Percentiles rank a stretch among this genome's conserved stretches.
These are phyloP conservation scores for Fregetta grallaria DNA, from an alignment of 2,113 vertebrate genomes.

Conservation along the genomic window DNA sequence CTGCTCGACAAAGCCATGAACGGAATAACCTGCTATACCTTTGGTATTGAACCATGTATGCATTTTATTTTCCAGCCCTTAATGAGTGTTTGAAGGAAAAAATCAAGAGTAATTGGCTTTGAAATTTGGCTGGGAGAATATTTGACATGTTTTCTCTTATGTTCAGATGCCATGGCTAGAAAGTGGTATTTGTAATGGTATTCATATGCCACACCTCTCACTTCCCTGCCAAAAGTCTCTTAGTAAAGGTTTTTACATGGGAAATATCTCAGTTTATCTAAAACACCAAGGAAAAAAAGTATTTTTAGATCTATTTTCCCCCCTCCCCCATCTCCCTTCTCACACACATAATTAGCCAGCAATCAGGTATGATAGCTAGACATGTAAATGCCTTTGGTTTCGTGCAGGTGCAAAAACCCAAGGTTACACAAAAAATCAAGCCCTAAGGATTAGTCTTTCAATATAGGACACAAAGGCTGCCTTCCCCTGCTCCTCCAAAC, in stretches of 20 bases:
- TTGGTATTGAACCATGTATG: neutral
- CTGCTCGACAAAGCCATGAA: neutral
- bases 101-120: constrained; percentile 9
- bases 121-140: neutral
- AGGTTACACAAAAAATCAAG: constrained; percentile 48
- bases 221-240: neutral
- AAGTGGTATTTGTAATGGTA: constrained; percentile 9
- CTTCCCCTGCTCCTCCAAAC: neutral
- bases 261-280: neutral
- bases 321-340: constrained; percentile 18
- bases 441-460: constrained; percentile 7
- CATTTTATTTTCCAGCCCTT: neutral
- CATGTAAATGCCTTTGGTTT: constrained; percentile 59
- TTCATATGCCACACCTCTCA: neutral
- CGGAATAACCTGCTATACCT: neutral
- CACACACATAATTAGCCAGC: constrained; percentile 47
- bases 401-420: constrained; percentile 35
- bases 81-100: neutral
- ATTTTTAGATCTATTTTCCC: constrained; percentile 23
- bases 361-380: constrained; percentile 61
- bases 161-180: neutral
- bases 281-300: neutral
- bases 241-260: neutral
- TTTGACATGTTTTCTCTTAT: neutral
- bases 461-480: neutral